Evolutionary conservation across 2,888 invertebrate species (phyloP).

Genomic region (Lasiommata megera): DNA sequence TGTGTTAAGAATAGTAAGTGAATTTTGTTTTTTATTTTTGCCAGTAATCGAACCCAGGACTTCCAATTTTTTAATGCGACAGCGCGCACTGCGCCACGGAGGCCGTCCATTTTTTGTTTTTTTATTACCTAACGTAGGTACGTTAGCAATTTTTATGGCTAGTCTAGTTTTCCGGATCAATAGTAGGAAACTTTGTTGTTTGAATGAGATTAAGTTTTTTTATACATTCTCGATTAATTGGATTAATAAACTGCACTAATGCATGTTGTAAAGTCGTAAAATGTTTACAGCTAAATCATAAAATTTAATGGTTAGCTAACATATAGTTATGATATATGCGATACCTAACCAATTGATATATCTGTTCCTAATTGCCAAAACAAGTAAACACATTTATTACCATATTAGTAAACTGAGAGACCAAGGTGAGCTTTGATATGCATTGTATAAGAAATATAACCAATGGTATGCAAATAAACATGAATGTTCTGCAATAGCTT

Average conservation of each 20-base stretch:
- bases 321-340: not conserved
- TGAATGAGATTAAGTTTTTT: slow-evolving; percentile 3
- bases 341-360: not conserved
- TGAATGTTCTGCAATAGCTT: not conserved
- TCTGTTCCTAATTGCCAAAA: not conserved
- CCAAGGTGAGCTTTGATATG: not conserved
- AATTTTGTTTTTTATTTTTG: too few relatives aligned
- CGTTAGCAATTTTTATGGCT: not conserved
- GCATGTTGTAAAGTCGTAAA: slow-evolving; percentile 21
- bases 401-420: not conserved
- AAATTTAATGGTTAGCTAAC: slow-evolving; percentile 8
- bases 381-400: slow-evolving; percentile 2
- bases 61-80: too few relatives aligned
- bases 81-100: too few relatives aligned
- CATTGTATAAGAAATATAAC: not conserved
- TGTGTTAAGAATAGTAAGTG: too few relatives aligned
- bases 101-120: too few relatives aligned
- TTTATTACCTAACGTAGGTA: too few relatives aligned
- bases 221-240: slow-evolving; percentile 16
- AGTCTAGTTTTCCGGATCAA: not conserved
- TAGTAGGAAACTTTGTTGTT: not conserved
- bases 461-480: not conserved
- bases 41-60: too few relatives aligned
- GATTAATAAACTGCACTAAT: slow-evolving; percentile 13
- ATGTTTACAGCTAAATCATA: slow-evolving; percentile 15